Evolutionary conservation across 2,113 vertebrate species (phyloP), one percentile per base, ranked within the genome.

Genomic region (Pseudorhombus dupliciocellatus): DNA sequence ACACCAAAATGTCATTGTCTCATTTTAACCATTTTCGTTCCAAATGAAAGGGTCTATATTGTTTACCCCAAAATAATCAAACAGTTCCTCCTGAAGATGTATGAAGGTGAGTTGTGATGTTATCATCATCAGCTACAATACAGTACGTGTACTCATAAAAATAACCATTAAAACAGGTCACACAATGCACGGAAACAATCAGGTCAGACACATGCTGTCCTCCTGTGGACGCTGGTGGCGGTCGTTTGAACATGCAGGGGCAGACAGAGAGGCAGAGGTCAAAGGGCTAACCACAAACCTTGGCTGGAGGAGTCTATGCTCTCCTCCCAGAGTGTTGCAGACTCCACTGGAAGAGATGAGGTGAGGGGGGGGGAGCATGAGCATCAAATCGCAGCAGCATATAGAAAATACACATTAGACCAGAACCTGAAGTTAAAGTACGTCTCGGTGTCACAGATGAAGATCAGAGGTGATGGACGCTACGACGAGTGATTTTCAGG

Each of bases 321-420:
- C 85, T 91, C 88, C 73, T 92, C 90, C 87, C 85, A 93, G 57
- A 91, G 80, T 52, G 87, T 81, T 16, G 91, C 73, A 55, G 92
- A 91, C 84, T 94, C 92, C 79, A 93, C 94, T 94, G 87, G 65
- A 84, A 84, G 46, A 83, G 70, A 82, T 4, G 55, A 68, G 67
- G 52, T 50, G 66, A 16, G 61, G 75, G 68, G 59, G 75, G 54
- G 75, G 53, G 65, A 73, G 64, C 61, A 62, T 66, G 5, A 81
- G 75, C 57, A 69, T 24, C 42, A 57, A 8, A 20, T 26, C 24
- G 71, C 28, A 30, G 42, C 18, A 79, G 73, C 5, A 21, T 37
- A 55, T 0, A 75, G 1, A 40, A 58, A 54, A 30, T 44, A 18
- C 46, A 51, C 9, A 60, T 22, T 2, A 34, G 7, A 83, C 40